phyloP scores from a whole-genome alignment of 2,888 invertebrate genomes.

The Elmis aenea region DNA sequence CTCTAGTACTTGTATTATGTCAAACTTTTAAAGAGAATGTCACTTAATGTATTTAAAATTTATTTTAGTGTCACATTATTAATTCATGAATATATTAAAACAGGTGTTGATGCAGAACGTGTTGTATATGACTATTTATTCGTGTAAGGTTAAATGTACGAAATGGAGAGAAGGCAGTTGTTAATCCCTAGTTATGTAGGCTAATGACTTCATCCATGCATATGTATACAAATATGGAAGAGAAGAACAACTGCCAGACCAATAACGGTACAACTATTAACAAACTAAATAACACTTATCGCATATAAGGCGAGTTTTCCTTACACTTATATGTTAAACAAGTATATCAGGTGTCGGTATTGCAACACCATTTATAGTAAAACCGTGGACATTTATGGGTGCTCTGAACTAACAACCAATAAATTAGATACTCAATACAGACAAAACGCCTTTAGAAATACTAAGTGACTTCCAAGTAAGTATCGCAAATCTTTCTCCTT shows the following conservation, averaged over 20 bases:
- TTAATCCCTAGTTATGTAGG: constrained; percentile 10
- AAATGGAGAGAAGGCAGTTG: neutral
- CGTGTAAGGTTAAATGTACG: neutral
- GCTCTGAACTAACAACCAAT: no score
- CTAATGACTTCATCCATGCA: constrained; percentile 15
- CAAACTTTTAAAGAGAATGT: no score
- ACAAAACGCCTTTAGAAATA: no score
- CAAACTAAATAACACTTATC: neutral
- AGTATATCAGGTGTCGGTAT: constrained; percentile 8
- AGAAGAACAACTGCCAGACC: neutral
- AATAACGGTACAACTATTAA: neutral
- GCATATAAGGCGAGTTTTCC: neutral
- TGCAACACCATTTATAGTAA: constrained; percentile 2
- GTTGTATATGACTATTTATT: neutral
- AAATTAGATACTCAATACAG: no score
- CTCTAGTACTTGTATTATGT: no score
- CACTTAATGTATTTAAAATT: neutral
- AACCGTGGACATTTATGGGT: no score
- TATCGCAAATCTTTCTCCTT: no score
- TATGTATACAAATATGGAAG: constrained; percentile 9
- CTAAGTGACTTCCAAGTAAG: no score
- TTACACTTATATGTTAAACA: constrained; percentile 10
- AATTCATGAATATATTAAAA: no score
- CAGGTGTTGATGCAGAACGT: no score
- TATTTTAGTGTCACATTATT: no score